A percentile compares a stretch with the other conserved stretches of the same genome.
These are phyloP conservation scores for Drosophila trichaetosa DNA, from an alignment of 2,888 invertebrate genomes.

Conservation along the genomic window DNA sequence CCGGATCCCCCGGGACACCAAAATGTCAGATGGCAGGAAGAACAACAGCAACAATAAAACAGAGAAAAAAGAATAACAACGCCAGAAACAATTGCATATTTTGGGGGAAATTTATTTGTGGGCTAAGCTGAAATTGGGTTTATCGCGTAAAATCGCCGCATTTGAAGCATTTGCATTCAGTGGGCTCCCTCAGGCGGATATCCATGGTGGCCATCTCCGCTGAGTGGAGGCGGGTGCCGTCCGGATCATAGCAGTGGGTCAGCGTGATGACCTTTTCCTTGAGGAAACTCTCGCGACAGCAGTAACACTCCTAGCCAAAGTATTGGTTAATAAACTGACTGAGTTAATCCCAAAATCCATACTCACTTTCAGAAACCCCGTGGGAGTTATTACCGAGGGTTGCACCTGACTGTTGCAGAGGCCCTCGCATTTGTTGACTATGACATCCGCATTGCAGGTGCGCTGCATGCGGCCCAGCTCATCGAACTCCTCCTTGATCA, in stretches of 20 bases:
- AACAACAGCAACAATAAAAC: conserved; percentile 9
- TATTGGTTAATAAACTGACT: not conserved
- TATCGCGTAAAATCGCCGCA: conserved; percentile 94
- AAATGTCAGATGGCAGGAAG: conserved; percentile 3
- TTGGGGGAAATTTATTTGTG: conserved; percentile 42
- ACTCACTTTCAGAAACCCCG: conserved; percentile 91
- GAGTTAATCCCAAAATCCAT: not conserved
- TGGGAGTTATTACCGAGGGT: conserved; percentile 94
- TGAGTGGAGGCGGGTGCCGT: conserved; percentile 91
- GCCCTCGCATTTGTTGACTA: conserved; percentile 97
- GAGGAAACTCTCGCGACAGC: conserved; percentile 94
- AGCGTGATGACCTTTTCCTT: conserved; percentile 92
- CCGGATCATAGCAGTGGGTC: conserved; percentile 94
- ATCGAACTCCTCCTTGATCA: conserved; percentile 96
- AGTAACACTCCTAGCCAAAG: conserved; percentile 91
- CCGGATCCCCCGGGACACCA: not conserved
- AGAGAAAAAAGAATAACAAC: not conserved
- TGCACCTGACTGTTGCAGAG: conserved; percentile 96
- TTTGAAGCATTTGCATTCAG: conserved; percentile 95
- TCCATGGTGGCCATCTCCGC: conserved; percentile 91
- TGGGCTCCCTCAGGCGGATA: conserved; percentile 93
- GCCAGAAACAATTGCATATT: conserved; percentile 5
- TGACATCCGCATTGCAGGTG: conserved; percentile 95
- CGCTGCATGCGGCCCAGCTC: conserved; percentile 93
- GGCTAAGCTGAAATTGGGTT: conserved; percentile 2